Conservation (phyloP, 2,888 invertebrate species). For the Eudemis profundana region DNA sequence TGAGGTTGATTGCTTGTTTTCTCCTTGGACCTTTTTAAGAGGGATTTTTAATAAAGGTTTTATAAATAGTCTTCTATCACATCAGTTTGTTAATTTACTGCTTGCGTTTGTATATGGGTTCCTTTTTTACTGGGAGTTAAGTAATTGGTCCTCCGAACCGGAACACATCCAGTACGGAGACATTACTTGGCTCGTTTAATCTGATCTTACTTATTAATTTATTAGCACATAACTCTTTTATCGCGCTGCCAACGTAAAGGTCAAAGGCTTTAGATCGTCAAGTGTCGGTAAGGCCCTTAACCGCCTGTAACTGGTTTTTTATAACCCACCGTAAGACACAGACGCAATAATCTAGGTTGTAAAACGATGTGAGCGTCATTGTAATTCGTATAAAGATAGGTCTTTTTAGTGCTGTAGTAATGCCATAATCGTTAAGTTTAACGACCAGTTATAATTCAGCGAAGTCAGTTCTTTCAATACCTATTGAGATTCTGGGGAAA, state of each 20-base stretch:
- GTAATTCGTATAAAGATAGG: background rate
- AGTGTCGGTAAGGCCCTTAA: slow-evolving; percentile 21
- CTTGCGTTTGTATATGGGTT: too few species aligned
- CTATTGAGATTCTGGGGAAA: too few species aligned
- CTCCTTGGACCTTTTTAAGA: background rate
- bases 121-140: too few species aligned
- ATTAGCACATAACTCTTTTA: background rate
- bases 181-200: too few species aligned
- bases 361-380: background rate
- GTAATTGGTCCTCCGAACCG: too few species aligned
- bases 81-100: too few species aligned
- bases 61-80: too few species aligned
- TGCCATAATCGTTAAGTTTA: slow-evolving; percentile 20
- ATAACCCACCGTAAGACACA: slow-evolving; percentile 21
- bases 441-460: slow-evolving; percentile 5
- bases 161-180: too few species aligned
- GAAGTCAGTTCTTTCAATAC: background rate
- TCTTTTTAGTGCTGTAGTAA: background rate
- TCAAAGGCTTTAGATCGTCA: slow-evolving; percentile 19
- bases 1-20: background rate
- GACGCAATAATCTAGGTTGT: background rate
- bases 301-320: slow-evolving; percentile 13
- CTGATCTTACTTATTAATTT: too few species aligned
- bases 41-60: background rate
- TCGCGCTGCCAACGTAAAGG: background rate